A percentile compares a stretch with the other conserved stretches of the same genome.
Evolutionary conservation across 1,140 invertebrate species (phyloP).

Genomic region (Euschistus heros): DNA sequence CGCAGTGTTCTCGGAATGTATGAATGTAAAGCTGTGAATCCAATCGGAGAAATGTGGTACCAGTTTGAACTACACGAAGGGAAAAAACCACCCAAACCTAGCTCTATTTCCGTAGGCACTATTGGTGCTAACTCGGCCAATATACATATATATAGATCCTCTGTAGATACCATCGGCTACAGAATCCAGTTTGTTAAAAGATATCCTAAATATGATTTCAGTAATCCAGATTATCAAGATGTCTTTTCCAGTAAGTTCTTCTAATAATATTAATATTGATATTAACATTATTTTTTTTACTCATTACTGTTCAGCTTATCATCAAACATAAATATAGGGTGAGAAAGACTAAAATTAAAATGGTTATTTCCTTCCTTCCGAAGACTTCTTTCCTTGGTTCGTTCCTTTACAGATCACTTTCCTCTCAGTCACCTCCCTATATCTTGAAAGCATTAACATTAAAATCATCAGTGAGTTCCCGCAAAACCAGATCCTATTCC

Average conservation of each 20-base stretch:
- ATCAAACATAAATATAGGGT: background rate
- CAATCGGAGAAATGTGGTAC: slow-evolving; percentile 13
- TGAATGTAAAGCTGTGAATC: slow-evolving; percentile 16
- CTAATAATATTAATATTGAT: background rate
- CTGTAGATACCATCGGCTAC: slow-evolving; percentile 18
- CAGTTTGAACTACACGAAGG: slow-evolving; percentile 15
- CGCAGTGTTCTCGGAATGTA: slow-evolving; percentile 13
- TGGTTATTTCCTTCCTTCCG: too few species aligned
- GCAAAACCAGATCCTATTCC: too few species aligned
- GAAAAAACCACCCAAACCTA: slow-evolving; percentile 8
- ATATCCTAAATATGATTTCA: slow-evolving; percentile 1
- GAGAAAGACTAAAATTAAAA: background rate
- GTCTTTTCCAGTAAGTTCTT: slow-evolving; percentile 21
- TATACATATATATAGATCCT: background rate
- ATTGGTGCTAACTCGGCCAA: background rate
- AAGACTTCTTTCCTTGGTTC: too few species aligned
- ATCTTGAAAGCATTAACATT: too few species aligned
- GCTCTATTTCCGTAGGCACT: background rate
- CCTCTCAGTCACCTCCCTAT: too few species aligned
- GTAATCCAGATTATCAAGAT: slow-evolving; percentile 22
- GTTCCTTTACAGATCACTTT: too few species aligned
- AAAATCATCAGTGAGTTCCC: too few species aligned
- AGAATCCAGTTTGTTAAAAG: slow-evolving; percentile 13
- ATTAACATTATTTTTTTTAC: background rate
- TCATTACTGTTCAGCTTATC: background rate